Percentiles rank a stretch among this genome's conserved stretches.
Conservation (phyloP, 2,113 vertebrate species). For the Cottus gobio region DNA sequence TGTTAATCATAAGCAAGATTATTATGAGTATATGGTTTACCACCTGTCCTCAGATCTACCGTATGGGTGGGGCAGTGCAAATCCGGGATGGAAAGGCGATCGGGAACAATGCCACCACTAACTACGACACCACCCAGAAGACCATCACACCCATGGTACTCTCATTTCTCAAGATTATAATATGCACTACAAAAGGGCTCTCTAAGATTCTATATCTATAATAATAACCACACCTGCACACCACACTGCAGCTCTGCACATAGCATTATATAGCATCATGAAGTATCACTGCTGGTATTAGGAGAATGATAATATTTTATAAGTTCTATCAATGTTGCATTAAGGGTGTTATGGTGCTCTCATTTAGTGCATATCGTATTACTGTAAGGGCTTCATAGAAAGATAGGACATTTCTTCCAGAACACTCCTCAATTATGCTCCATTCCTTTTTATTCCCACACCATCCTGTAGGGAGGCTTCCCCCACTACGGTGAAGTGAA, state of each 20-base stretch:
- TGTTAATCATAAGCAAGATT: background rate
- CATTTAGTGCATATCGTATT: background rate
- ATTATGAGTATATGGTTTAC: background rate
- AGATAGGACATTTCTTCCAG: background rate
- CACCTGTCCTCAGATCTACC: slow-evolving; percentile 87
- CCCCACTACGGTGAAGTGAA: slow-evolving; percentile 95
- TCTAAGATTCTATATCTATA: background rate
- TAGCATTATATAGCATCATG: background rate
- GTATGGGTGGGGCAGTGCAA: slow-evolving; percentile 91
- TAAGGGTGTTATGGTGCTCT: background rate
- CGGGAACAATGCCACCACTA: slow-evolving; percentile 93
- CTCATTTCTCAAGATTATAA: background rate
- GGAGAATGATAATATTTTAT: background rate
- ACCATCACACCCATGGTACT: slow-evolving; percentile 94
- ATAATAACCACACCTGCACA: background rate
- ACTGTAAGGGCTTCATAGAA: background rate
- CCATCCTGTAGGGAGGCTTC: slow-evolving; percentile 89
- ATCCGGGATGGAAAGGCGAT: slow-evolving; percentile 95
- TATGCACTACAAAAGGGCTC: background rate
- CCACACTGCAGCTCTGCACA: background rate
- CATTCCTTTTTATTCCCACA: background rate
- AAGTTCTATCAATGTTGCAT: background rate
- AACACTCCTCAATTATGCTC: background rate
- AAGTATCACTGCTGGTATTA: background rate
- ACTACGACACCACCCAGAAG: slow-evolving; percentile 94